Conservation (phyloP, 30 jellyfish, hydroid and myxozoan species). For the Clytia hemisphaerica region DNA sequence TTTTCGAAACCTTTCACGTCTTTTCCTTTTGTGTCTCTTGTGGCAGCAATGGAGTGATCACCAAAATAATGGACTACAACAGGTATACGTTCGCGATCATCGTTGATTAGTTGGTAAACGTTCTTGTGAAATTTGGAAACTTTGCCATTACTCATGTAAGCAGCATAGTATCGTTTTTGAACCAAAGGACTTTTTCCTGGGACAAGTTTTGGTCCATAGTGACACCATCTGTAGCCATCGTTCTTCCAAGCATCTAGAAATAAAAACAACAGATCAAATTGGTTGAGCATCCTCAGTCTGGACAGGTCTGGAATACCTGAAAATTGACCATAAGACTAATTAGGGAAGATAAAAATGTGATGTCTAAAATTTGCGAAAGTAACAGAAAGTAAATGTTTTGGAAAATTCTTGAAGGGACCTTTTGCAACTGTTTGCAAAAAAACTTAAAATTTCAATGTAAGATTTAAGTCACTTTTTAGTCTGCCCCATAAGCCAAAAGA, state of each 20-base stretch:
- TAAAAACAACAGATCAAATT: too few relatives aligned
- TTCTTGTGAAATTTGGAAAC: constrained; percentile 76
- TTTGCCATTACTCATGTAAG: constrained; percentile 70
- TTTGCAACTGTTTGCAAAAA: too few relatives aligned
- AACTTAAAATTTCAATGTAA: too few relatives aligned
- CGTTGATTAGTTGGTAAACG: constrained; percentile 54
- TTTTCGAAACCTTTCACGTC: constrained; percentile 12
- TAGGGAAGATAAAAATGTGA: too few relatives aligned
- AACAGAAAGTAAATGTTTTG: too few relatives aligned
- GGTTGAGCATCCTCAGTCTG: too few relatives aligned
- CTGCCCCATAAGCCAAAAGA: too few relatives aligned
- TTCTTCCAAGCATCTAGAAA: constrained; percentile 37
- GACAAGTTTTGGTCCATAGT: constrained; percentile 82
- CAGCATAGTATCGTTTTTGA: constrained; percentile 72
- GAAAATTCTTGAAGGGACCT: too few relatives aligned
- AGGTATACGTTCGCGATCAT: constrained; percentile 60
- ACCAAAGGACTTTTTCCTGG: constrained; percentile 70
- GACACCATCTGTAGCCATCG: constrained; percentile 72
- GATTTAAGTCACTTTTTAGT: too few relatives aligned
- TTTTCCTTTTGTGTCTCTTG: constrained; percentile 23
- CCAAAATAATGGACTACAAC: constrained; percentile 75
- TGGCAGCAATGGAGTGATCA: constrained; percentile 35
- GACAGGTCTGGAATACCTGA: too few relatives aligned
- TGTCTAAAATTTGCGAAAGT: too few relatives aligned
- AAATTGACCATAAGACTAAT: too few relatives aligned